These are phyloP conservation scores for Ceyx melanurus DNA, from an alignment of 2,113 vertebrate species.

Conservation along the genomic window DNA sequence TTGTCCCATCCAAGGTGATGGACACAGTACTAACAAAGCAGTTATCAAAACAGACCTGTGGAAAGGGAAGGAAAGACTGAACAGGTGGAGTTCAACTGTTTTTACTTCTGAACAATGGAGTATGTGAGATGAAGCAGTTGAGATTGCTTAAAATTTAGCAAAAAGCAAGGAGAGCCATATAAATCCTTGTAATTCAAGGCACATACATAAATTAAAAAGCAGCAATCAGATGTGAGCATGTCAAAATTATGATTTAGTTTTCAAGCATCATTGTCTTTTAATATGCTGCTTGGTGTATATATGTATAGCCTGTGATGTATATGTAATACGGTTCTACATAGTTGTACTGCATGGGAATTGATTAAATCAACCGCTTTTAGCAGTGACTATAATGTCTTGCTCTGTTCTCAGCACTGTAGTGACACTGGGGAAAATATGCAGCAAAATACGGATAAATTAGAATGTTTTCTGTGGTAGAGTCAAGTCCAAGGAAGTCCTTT, in stretches of 20 bases:
- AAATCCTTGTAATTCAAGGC: not conserved
- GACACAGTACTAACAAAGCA: not conserved
- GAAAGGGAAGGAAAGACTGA: not conserved
- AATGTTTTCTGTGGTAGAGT: not conserved
- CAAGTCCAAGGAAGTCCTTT: not conserved
- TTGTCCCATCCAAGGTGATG: not conserved
- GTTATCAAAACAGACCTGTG: not conserved
- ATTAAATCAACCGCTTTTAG: not conserved
- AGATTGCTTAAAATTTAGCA: not conserved
- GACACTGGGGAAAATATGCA: not conserved
- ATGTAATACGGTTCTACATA: not conserved
- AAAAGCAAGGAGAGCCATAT: not conserved
- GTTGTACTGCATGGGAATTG: not conserved
- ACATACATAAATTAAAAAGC: not conserved
- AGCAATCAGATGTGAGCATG: not conserved
- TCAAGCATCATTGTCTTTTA: not conserved
- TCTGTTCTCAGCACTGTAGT: not conserved
- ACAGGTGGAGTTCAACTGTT: not conserved
- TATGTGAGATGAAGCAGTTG: not conserved
- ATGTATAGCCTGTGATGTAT: not conserved
- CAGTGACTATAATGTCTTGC: not conserved
- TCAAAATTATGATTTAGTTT: conserved; percentile 4
- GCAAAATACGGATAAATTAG: not conserved
- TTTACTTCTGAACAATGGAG: not conserved
- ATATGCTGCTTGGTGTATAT: not conserved